phyloP scores from a whole-genome alignment of 2,113 vertebrate species.

The Nyctibius bracteatus region DNA sequence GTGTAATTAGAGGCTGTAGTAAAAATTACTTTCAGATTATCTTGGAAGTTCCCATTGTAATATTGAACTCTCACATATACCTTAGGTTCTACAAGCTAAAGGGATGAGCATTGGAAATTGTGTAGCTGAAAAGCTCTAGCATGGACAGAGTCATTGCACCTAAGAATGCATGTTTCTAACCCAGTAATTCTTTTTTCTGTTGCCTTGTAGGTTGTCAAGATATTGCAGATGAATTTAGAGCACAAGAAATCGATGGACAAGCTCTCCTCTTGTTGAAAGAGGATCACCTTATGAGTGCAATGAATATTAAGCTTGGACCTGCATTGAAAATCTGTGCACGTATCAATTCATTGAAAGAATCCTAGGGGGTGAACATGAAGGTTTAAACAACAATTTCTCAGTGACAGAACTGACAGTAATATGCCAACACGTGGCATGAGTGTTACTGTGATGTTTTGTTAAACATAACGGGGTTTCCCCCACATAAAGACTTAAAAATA shows the following conservation, averaged over 20 bases:
- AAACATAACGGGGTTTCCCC: slow-evolving; percentile 11
- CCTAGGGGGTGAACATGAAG: slow-evolving; percentile 63
- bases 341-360: slow-evolving; percentile 93
- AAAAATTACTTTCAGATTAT: not conserved
- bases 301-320: slow-evolving; percentile 98
- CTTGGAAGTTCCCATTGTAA: not conserved
- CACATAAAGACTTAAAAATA: slow-evolving; percentile 34
- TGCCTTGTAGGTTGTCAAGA: slow-evolving; percentile 87
- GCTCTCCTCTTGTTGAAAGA: slow-evolving; percentile 95
- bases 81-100: not conserved
- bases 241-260: slow-evolving; percentile 98
- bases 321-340: slow-evolving; percentile 97
- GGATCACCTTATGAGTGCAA: slow-evolving; percentile 97
- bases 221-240: slow-evolving; percentile 92
- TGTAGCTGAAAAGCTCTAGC: not conserved
- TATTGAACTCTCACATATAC: not conserved
- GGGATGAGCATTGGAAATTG: not conserved
- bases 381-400: slow-evolving; percentile 29
- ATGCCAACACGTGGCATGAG: slow-evolving; percentile 40
- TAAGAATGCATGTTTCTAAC: not conserved
- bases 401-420: slow-evolving; percentile 58
- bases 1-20: not conserved
- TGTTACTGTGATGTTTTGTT: slow-evolving; percentile 54
- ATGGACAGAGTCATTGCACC: not conserved
- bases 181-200: not conserved